Conservation (phyloP, 2,888 invertebrate genomes). For the Biston stratarius region DNA sequence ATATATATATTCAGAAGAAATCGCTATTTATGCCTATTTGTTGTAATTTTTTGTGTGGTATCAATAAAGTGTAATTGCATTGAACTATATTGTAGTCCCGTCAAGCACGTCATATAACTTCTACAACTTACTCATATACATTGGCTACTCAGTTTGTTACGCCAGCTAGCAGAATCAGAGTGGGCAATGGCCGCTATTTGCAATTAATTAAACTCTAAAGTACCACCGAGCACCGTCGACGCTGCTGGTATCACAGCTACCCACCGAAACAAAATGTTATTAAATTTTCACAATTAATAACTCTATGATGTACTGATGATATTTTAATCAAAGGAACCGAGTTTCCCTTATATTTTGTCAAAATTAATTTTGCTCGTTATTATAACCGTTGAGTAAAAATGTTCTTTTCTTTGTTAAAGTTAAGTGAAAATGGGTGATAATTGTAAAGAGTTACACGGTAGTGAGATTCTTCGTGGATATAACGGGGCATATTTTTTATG, state of each 20-base stretch:
- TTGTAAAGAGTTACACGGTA: no score
- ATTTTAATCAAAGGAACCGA: slow-evolving; percentile 22
- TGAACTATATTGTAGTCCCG: no score
- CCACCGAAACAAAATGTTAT: slow-evolving; percentile 49
- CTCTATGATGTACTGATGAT: slow-evolving; percentile 21
- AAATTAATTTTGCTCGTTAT: slow-evolving; percentile 11
- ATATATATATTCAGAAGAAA: no score
- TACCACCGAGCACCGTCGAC: slow-evolving; percentile 18
- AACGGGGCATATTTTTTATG: no score
- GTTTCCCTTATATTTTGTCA: slow-evolving; percentile 7
- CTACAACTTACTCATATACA: no score
- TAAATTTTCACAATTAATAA: slow-evolving; percentile 46
- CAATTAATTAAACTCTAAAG: slow-evolving; percentile 65
- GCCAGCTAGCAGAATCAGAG: slow-evolving; percentile 49
- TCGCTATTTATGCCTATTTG: no score
- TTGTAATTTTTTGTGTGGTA: no score
- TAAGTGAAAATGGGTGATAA: no score
- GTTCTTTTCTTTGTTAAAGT: not conserved
- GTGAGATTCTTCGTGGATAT: no score
- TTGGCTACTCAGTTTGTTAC: no score
- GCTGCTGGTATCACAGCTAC: slow-evolving; percentile 49
- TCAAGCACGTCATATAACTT: no score
- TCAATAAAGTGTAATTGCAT: no score
- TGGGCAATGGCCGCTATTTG: slow-evolving; percentile 67
- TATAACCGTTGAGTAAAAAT: slow-evolving; percentile 2